Evolutionary conservation across 2,797 vertebrate genomes (phyloP).

Genomic region (Labeo calbasu): DNA sequence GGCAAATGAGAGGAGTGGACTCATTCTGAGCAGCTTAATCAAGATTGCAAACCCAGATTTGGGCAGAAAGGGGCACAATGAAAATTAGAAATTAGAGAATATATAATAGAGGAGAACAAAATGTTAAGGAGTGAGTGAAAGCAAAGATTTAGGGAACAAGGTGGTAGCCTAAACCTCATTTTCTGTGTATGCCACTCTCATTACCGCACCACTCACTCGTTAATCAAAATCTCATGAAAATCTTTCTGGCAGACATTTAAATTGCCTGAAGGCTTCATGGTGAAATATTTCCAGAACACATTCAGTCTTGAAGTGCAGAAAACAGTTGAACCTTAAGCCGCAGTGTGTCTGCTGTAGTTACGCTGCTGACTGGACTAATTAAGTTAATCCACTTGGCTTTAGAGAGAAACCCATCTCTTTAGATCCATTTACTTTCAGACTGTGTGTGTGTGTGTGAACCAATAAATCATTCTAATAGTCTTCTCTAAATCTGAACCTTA

Average conservation of each 20-base stretch:
- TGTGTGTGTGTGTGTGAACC: constrained; percentile 1
- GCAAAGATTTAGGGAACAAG: neutral
- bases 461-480: constrained; percentile 41
- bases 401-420: neutral
- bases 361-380: constrained; percentile 41
- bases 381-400: constrained; percentile 49
- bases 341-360: constrained; percentile 7
- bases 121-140: neutral
- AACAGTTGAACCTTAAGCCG: neutral
- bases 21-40: neutral
- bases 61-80: neutral
- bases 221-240: constrained; percentile 4
- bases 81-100: neutral
- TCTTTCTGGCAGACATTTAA: constrained; percentile 1
- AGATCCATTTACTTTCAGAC: constrained; percentile 21
- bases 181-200: neutral
- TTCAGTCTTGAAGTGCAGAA: neutral
- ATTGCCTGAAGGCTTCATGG: neutral
- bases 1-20: neutral
- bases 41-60: neutral
- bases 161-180: neutral
- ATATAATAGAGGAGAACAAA: neutral
- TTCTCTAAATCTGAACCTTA: constrained; percentile 11
- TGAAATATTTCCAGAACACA: neutral
- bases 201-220: neutral